Conservation (phyloP, 2,888 invertebrate genomes). For the Fabriciana adippe region DNA sequence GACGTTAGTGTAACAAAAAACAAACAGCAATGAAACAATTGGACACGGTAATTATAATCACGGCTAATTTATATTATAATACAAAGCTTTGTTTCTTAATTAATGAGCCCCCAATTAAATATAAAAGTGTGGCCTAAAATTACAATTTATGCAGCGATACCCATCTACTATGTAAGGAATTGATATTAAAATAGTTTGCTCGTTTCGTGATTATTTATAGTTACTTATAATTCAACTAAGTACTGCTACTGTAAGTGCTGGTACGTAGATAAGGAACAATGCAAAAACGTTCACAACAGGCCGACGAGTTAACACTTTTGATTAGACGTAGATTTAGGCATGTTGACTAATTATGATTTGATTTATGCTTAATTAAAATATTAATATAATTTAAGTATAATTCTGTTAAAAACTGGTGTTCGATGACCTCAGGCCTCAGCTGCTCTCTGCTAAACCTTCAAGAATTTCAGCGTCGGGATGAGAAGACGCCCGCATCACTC, state of each 20-base stretch:
- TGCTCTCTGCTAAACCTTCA: too few species aligned
- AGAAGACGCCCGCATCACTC: too few species aligned
- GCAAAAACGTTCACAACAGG: too few species aligned
- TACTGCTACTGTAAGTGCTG: not conserved
- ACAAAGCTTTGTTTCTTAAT: conserved; percentile 24
- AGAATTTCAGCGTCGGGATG: too few species aligned
- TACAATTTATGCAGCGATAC: conserved; percentile 22
- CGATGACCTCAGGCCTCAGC: too few species aligned
- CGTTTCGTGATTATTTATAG: conserved; percentile 7
- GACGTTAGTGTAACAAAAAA: not conserved
- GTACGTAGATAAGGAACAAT: not conserved
- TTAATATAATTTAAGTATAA: too few species aligned
- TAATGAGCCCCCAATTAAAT: conserved; percentile 21
- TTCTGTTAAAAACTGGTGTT: too few species aligned
- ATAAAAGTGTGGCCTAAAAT: conserved; percentile 21
- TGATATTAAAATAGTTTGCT: conserved; percentile 20
- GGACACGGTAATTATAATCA: conserved; percentile 21
- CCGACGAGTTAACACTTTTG: too few species aligned
- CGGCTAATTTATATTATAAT: conserved; percentile 11
- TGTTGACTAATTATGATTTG: too few species aligned
- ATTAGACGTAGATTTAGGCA: too few species aligned
- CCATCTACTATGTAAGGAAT: conserved; percentile 26
- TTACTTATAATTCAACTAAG: conserved; percentile 10
- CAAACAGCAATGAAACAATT: conserved; percentile 11
- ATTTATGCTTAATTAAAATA: too few species aligned